A percentile compares a stretch with the other conserved stretches of the same genome.
phyloP scores from a whole-genome alignment of 1,140 invertebrate species.

The Mycetomoellerius zeteki region DNA sequence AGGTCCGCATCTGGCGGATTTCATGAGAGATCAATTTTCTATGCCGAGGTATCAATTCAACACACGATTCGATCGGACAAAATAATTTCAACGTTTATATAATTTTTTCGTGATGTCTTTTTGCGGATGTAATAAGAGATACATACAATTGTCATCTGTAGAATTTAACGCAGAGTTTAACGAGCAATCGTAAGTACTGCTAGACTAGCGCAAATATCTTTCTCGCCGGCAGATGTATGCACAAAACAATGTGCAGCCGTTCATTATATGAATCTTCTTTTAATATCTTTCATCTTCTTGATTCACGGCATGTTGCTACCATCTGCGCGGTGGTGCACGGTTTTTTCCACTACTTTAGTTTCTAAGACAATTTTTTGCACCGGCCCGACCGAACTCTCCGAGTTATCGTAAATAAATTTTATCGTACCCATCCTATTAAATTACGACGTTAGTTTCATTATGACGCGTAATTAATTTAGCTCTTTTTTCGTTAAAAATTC shows the following conservation, averaged over 20 bases:
- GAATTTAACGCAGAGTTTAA: neutral
- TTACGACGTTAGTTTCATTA: neutral
- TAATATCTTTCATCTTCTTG: conserved; percentile 64
- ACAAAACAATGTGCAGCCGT: conserved; percentile 38
- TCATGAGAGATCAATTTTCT: conserved; percentile 69
- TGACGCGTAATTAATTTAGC: conserved; percentile 18
- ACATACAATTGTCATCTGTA: neutral
- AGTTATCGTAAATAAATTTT: conserved; percentile 36
- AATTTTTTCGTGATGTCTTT: neutral
- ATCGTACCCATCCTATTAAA: conserved; percentile 7
- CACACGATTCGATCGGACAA: neutral
- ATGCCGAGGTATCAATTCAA: neutral
- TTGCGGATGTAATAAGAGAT: neutral
- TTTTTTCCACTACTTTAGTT: conserved; percentile 58
- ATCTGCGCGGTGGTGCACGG: conserved; percentile 64
- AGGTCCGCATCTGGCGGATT: conserved; percentile 71
- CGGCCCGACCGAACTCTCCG: neutral
- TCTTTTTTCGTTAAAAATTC: neutral
- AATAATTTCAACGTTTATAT: neutral
- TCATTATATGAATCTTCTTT: conserved; percentile 62
- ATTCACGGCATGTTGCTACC: conserved; percentile 64
- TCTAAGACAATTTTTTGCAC: conserved; percentile 43
- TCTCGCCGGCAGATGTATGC: conserved; percentile 29
- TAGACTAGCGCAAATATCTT: neutral
- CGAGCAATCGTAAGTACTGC: no score